These are phyloP conservation scores for Callipepla californica DNA, from an alignment of 2,113 vertebrate species.

Conservation along the genomic window DNA sequence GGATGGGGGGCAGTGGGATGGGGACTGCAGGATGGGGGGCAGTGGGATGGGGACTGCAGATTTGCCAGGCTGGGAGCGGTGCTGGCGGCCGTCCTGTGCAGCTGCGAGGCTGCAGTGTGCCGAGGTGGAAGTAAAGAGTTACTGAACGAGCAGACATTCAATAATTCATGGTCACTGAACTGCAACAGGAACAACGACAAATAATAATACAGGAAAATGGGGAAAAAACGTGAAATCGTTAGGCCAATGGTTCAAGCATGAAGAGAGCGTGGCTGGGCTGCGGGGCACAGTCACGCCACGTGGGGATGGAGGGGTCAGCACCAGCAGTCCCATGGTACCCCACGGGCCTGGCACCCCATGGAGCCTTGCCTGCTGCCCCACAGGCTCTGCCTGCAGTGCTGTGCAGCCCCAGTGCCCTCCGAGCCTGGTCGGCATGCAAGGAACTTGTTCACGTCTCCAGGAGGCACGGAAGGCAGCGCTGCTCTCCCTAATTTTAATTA, in stretches of 20 bases:
- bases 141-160: slow-evolving; percentile 54
- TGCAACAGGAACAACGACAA: slow-evolving; percentile 51
- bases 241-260: slow-evolving; percentile 50
- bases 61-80: background rate
- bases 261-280: background rate
- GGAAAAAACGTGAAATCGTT: slow-evolving; percentile 47
- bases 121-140: slow-evolving; percentile 64
- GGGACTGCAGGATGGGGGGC: accelerated
- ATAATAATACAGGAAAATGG: slow-evolving; percentile 64
- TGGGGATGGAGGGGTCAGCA: background rate
- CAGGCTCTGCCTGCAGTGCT: background rate
- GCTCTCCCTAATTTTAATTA: slow-evolving; percentile 65
- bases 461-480: slow-evolving; percentile 23
- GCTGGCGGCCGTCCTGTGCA: background rate
- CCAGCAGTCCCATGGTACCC: accelerated
- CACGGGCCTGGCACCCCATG: accelerated
- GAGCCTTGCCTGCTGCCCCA: too few species aligned
- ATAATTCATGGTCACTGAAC: slow-evolving; percentile 71
- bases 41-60: accelerated
- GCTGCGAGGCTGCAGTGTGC: background rate
- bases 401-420: background rate
- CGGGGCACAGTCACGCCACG: background rate
- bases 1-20: accelerated
- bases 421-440: background rate
- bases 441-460: slow-evolving; percentile 12